Evolutionary conservation across 2,797 vertebrate species (phyloP).

Genomic region (Oreochromis grahami): DNA sequence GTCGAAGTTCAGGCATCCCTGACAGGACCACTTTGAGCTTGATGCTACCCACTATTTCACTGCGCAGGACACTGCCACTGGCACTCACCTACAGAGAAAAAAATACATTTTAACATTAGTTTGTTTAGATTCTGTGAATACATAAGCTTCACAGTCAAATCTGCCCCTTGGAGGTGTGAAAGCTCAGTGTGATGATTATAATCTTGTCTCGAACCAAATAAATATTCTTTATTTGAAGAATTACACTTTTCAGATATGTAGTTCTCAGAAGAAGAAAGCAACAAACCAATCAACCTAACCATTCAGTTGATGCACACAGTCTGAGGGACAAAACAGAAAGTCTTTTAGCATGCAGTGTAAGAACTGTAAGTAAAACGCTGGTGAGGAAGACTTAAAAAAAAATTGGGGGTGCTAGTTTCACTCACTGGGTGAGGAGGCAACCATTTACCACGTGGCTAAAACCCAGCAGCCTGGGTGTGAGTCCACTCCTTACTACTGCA

Average conservation of each 20-base stretch:
- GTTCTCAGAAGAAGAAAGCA: background rate
- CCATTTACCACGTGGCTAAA: background rate
- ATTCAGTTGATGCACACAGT: background rate
- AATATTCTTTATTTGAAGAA: background rate
- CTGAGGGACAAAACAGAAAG: background rate
- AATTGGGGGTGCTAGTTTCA: background rate
- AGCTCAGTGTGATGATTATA: background rate
- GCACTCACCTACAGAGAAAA: constrained; percentile 70
- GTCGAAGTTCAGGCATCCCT: constrained; percentile 81
- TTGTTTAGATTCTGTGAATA: background rate
- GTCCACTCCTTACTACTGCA: background rate
- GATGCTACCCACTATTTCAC: constrained; percentile 79
- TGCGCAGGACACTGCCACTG: constrained; percentile 76
- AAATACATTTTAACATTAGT: background rate
- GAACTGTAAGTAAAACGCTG: background rate
- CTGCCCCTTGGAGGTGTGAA: background rate
- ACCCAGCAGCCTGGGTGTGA: background rate
- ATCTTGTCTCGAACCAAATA: background rate
- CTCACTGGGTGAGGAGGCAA: background rate
- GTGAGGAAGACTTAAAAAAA: background rate
- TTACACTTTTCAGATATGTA: background rate
- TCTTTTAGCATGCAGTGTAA: background rate
- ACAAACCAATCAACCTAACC: background rate
- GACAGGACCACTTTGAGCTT: constrained; percentile 81
- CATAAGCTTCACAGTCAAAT: background rate